Conservation (phyloP, 2,888 invertebrate species). For the Agriopis aurantiaria region DNA sequence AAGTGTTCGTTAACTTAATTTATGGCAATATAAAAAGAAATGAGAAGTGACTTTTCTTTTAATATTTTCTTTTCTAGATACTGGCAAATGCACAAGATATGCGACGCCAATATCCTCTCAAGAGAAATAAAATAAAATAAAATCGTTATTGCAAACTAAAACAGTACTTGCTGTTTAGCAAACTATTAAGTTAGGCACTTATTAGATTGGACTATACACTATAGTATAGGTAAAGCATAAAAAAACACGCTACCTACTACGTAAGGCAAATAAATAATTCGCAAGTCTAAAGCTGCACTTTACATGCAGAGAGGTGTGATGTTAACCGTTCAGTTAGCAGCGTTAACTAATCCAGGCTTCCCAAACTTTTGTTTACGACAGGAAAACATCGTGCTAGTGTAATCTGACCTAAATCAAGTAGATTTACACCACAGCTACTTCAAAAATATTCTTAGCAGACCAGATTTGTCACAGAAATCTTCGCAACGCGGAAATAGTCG, state of each 20-base stretch:
- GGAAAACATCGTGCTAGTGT: constrained; percentile 1
- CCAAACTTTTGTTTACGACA: not conserved
- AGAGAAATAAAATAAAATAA: too few relatives aligned
- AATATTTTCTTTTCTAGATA: too few relatives aligned
- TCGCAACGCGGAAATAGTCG: constrained; percentile 42
- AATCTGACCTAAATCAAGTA: constrained; percentile 14
- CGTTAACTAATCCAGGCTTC: not conserved
- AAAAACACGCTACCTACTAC: not conserved
- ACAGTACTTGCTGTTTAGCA: too few relatives aligned
- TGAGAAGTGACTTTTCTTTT: too few relatives aligned
- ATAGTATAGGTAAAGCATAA: too few relatives aligned
- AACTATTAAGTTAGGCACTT: too few relatives aligned
- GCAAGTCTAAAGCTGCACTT: not conserved
- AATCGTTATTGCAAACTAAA: too few relatives aligned
- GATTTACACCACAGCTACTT: constrained; percentile 15
- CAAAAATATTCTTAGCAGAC: constrained; percentile 3
- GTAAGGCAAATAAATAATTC: constrained; percentile 6
- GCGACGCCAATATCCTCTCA: too few relatives aligned
- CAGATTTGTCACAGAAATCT: constrained; percentile 36
- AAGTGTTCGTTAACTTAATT: too few relatives aligned
- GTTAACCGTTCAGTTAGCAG: not conserved
- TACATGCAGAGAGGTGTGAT: constrained; percentile 1
- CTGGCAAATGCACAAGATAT: too few relatives aligned
- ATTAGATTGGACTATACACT: not conserved
- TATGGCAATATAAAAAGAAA: too few relatives aligned